phyloP scores from a whole-genome alignment of 1,140 invertebrate genomes.

The Gryllus bimaculatus region DNA sequence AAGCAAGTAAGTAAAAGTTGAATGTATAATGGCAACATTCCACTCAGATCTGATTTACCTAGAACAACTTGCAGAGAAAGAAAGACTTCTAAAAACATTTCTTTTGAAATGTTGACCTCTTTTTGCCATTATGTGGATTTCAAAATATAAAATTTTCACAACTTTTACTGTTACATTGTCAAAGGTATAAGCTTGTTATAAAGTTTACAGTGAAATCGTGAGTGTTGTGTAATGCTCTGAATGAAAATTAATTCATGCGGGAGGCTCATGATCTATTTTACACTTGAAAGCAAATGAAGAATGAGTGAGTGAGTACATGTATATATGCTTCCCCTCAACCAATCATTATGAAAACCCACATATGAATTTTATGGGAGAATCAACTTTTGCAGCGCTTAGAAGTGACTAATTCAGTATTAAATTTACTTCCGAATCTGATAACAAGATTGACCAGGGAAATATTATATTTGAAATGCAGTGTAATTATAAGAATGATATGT shows the following conservation, averaged over 20 bases:
- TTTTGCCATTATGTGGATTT: no score
- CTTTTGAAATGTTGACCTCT: no score
- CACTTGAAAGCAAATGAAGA: not conserved
- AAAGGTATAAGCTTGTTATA: not conserved
- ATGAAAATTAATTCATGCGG: no score
- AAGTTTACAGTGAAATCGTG: not conserved
- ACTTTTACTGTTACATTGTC: not conserved
- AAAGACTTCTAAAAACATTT: no score
- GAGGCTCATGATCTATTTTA: not conserved
- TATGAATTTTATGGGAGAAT: not conserved
- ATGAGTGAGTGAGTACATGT: not conserved
- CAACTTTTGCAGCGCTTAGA: not conserved
- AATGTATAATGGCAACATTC: no score
- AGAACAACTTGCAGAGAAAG: no score
- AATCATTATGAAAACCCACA: slow-evolving; percentile 8
- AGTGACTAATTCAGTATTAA: slow-evolving; percentile 13
- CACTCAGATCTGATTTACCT: no score
- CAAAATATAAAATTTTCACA: no score
- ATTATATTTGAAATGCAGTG: not conserved
- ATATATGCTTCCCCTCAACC: not conserved
- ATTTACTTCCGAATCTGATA: slow-evolving; percentile 9
- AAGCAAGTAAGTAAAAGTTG: no score
- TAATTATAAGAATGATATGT: not conserved
- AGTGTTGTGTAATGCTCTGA: not conserved
- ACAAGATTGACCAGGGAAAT: slow-evolving; percentile 13